Evolutionary conservation across 1,140 invertebrate species (phyloP).

Genomic region (Nasonia giraulti): DNA sequence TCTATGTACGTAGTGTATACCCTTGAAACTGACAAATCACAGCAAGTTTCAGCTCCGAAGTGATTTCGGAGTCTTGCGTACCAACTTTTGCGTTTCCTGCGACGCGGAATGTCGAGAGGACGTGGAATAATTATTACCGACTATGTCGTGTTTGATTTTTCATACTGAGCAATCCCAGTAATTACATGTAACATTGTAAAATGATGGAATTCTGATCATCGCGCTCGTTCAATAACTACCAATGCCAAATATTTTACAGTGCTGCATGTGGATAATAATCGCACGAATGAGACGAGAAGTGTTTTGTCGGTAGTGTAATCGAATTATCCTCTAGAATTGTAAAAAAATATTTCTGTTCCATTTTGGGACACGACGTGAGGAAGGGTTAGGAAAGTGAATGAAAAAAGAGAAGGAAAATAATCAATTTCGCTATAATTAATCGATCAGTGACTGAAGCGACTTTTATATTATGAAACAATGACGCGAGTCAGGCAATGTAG

Average conservation of each 20-base stretch:
- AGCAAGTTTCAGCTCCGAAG: conserved; percentile 35
- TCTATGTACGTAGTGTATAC: conserved; percentile 1
- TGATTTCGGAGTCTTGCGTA: conserved; percentile 35
- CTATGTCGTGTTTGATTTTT: background rate
- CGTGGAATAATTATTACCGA: background rate
- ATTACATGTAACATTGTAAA: conserved; percentile 1
- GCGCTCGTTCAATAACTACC: background rate
- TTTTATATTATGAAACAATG: conserved; percentile 42
- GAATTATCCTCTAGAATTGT: background rate
- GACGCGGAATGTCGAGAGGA: background rate
- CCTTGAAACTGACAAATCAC: conserved; percentile 6
- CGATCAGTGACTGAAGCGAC: conserved; percentile 1
- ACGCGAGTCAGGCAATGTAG: conserved; percentile 27
- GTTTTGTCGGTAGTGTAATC: no score
- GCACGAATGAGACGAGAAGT: background rate
- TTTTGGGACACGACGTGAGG: background rate
- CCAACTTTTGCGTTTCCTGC: background rate
- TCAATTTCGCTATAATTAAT: background rate
- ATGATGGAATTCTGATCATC: background rate
- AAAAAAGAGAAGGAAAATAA: background rate
- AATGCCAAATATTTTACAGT: background rate
- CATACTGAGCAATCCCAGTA: no score
- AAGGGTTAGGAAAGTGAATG: background rate
- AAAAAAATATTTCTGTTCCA: conserved; percentile 14
- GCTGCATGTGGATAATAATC: background rate